Percentiles rank a stretch among this genome's conserved stretches.
Evolutionary conservation across 2,113 vertebrate genomes (phyloP).

Genomic region (Bujurquina vittata): DNA sequence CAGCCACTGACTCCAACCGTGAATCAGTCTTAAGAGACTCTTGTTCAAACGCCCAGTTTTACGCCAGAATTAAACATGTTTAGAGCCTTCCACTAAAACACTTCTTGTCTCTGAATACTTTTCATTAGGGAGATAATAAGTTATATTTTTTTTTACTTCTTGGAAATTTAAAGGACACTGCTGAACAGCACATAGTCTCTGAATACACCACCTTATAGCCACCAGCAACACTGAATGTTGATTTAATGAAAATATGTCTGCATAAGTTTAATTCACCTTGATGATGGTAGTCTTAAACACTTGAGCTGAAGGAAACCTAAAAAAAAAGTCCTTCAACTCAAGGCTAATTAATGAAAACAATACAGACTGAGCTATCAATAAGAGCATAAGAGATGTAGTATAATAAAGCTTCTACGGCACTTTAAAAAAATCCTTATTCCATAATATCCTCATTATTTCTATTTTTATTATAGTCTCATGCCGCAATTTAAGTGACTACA

Average conservation of each 20-base stretch:
- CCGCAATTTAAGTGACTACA: background rate
- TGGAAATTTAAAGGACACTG: background rate
- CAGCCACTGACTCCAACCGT: background rate
- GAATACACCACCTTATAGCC: background rate
- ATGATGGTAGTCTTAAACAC: background rate
- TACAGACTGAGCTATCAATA: background rate
- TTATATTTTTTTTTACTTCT: background rate
- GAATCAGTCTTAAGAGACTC: background rate
- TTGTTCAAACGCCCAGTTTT: background rate
- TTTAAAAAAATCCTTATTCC: background rate
- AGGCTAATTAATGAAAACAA: background rate
- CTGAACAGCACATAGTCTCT: background rate
- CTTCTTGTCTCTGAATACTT: background rate
- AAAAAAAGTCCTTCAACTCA: background rate
- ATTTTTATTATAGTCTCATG: background rate
- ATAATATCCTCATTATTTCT: background rate
- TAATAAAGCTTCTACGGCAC: background rate
- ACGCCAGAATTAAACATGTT: background rate
- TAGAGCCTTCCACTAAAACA: background rate
- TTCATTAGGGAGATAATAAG: background rate
- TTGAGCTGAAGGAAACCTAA: background rate
- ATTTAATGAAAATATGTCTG: constrained; percentile 7
- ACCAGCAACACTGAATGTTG: background rate
- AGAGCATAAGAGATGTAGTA: background rate
- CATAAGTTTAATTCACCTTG: background rate